Evolutionary conservation across 2,113 vertebrate genomes (phyloP).

Genomic region (Melospiza melodia): DNA sequence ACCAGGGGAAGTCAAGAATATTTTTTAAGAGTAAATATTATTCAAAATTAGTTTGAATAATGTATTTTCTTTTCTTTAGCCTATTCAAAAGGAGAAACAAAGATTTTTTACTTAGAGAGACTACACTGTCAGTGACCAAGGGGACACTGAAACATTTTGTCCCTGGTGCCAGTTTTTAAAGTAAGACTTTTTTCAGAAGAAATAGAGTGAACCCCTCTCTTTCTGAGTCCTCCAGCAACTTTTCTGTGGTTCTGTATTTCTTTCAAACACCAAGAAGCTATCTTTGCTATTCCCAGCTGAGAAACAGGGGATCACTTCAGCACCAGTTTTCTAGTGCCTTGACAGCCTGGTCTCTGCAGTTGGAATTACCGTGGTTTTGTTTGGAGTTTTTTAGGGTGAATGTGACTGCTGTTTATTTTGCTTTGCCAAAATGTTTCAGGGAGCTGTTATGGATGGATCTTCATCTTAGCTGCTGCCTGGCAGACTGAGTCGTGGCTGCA

Average conservation of each 20-base stretch:
- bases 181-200: not conserved
- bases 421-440: not conserved
- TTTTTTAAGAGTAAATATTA: not conserved
- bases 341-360: not conserved
- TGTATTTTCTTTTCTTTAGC: not conserved
- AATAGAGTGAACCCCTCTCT: accelerated
- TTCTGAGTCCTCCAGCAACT: not conserved
- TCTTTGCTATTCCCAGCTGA: not conserved
- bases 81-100: not conserved
- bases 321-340: accelerated
- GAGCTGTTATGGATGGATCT: not conserved
- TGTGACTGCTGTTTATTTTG: not conserved
- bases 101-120: not conserved
- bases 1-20: not conserved
- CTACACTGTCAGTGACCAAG: not conserved
- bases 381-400: not conserved
- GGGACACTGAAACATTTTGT: not conserved
- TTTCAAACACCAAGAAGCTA: not conserved
- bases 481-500: not conserved
- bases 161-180: not conserved
- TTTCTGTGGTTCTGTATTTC: not conserved
- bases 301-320: not conserved
- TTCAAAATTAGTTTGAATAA: not conserved
- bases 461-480: not conserved
- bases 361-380: not conserved